Percentiles rank a stretch among this genome's conserved stretches.
Conservation (phyloP, 2,113 vertebrate genomes). For the Cepphus grylle region DNA sequence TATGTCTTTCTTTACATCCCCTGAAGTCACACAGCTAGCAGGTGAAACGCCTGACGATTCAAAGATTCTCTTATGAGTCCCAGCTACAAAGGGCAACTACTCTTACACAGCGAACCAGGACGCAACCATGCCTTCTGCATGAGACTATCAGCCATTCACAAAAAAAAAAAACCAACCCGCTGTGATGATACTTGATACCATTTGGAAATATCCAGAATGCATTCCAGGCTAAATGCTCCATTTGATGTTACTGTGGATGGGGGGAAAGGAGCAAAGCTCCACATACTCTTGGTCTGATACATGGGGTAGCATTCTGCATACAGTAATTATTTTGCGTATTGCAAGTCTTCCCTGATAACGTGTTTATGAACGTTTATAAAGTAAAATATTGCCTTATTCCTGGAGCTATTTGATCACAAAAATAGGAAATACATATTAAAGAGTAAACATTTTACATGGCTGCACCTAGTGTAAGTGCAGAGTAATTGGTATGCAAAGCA, state of each 20-base stretch:
- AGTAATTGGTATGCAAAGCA: neutral
- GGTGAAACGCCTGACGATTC: neutral
- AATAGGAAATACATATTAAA: neutral
- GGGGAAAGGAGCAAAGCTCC: neutral
- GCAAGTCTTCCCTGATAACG: neutral
- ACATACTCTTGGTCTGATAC: neutral
- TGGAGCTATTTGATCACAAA: neutral
- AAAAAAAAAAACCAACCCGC: neutral
- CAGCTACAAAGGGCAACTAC: neutral
- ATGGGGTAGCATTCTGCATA: neutral
- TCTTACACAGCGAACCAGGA: neutral
- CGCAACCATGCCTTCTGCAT: neutral
- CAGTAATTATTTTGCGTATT: neutral
- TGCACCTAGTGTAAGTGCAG: neutral
- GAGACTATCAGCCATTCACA: neutral
- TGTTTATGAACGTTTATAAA: neutral
- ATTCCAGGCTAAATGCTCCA: neutral
- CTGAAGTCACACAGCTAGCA: neutral
- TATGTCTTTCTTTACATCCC: neutral
- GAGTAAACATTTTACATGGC: neutral
- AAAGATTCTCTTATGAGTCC: neutral
- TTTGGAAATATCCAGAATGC: neutral
- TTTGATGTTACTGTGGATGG: neutral
- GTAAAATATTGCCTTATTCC: neutral
- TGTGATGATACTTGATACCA: neutral